Base-by-base conservation (phyloP, 1,140 invertebrate species). In the Drosophila simulans region DNA sequence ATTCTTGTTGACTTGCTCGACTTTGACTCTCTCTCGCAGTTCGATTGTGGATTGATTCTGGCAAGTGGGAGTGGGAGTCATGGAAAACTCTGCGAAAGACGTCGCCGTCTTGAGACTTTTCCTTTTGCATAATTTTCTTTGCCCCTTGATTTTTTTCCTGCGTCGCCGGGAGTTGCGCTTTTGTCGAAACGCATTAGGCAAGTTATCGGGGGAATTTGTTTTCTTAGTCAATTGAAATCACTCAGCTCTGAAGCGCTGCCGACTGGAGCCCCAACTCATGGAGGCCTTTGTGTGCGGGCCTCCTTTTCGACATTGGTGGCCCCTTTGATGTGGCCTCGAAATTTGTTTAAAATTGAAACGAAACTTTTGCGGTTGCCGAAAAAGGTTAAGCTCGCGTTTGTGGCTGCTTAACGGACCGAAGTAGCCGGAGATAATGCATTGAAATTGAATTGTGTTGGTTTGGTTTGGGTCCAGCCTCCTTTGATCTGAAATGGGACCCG, bases 171-270 rank as follows among this genome's bases (percentile, higher is more conserved):
- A 71, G 77, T 89, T 89, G 84, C 84, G 84, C 84, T 89, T 89
- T 89, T 89, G 73, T 89, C 52, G 68, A 39, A 73, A 74, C 71
- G 79, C 84, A 76, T 70, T 80, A 80, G 77, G 77, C 75, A 78
- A 71, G 75, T 64, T 77, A 62, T 56, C 56, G 62, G 37, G 46
- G 55, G 86, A 89, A 89, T 89, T 89, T 89, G 84, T 89, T 89
- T 89, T 89, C 85, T 89, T 84, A 90, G 85, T 89, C 84, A 89
- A 89, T 89, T 84, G 85, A 89, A 89, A 89, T 89, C 84, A 89
- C 84, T 89, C 85, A 89, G 69, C 68, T 64, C 52, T 48, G 66
- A 54, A 59, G 77, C 79, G 66, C 68, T 82, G 7, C 35, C 20
- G 20, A 22, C 20, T 22, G 20, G 20, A 22, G 20, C 37, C 35